Base-by-base conservation (phyloP, 2,888 invertebrate species). In the Eulithis prunata region DNA sequence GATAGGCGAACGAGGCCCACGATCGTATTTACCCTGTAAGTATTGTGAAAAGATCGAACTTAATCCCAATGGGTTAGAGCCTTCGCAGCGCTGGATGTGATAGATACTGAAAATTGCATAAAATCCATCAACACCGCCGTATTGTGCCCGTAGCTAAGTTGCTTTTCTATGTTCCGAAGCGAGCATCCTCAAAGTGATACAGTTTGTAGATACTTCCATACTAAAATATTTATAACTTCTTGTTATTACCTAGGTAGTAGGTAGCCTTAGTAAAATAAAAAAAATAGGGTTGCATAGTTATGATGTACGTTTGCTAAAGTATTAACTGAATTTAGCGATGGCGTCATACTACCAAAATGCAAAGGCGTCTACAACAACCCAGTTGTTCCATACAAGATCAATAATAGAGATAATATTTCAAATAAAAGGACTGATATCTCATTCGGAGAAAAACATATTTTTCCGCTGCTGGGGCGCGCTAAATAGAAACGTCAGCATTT, bases 51-150 rank as follows among this genome's bases (percentile, higher is more conserved):
- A 90, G 90, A 93, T 92, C 87, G 91, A 90, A 89, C 87, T 81
- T 90, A 93, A 92, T 91, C 91, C 91, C 92, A 74, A 75, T 81
- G 87, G 91, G 86, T 81, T 82, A 77, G 81, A 82, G 83, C 81
- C 75, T 82, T 82, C 62, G 81, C 81, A 75, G 86, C 86, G 84
- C 90, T 89, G 89, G 86, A 78, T 86, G 87, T 89, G 91, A 91
- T 91, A 91, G 92, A 92, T 92, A 91, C 90, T 90, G 91, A 89
- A 92, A 91, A 93, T 93, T 92, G 91, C 92, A 93, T 93, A 92
- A 91, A 91, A 91, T 91, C 92, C 87, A 91, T 93, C 92, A 92
- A 87, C 87, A 86, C 86, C 78, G 82, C 83, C 83, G 86, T 86
- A 88, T 89, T 90, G 85, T 87, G 84, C 73, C 67, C 71, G 72